Base-by-base conservation (phyloP, 2,113 vertebrate species). In the Upupa epops region DNA sequence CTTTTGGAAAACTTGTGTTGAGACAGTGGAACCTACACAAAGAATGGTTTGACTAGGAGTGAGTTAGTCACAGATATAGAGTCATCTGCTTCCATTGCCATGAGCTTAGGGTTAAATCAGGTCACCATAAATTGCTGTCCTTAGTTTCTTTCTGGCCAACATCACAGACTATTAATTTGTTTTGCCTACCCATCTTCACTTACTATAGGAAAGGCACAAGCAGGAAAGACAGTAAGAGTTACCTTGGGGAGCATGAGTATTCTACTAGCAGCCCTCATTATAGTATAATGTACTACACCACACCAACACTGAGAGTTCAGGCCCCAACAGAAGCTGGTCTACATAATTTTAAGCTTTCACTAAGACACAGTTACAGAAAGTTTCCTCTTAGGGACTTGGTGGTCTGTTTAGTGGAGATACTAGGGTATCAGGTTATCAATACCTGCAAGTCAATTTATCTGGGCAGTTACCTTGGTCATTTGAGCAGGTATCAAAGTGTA, bases 81-180 rank as follows among this genome's bases (percentile, higher is more conserved):
- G 74, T n/a, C 59, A 80, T 11, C 13, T 0, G 0, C 15, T 54
- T 72, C 54, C 13, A 69, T 1, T 40, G 68, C 0, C 0, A 36
- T 17, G 28, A 86, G 18, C 12, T 83, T 32, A 65, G 2, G 17
- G 17, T 2, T 56, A 77, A 70, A 19, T 34, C 42, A 55, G 5
- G 36, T 46, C 46, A 34, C 11, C 2, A 0, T 22, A 84, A 56
- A n/a, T 51, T 74, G 5, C 32, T 32, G 60, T 7, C 4, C 34
- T 49, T 37, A 25, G 1, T 1, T 48, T 56, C 48, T 69, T 73
- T 45, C 48, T 58, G 55, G 18, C 16, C 26, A 56, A 3, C 22
- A 34, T 1, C 48, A 12, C 29, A 86, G 52, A 86, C 15, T 83
- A 37, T 5, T 0, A 36, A 73, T 65, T 55, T 40, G n/a, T 25